Evolutionary conservation across 2,797 vertebrate species (phyloP).

Genomic region (Leuciscus waleckii): DNA sequence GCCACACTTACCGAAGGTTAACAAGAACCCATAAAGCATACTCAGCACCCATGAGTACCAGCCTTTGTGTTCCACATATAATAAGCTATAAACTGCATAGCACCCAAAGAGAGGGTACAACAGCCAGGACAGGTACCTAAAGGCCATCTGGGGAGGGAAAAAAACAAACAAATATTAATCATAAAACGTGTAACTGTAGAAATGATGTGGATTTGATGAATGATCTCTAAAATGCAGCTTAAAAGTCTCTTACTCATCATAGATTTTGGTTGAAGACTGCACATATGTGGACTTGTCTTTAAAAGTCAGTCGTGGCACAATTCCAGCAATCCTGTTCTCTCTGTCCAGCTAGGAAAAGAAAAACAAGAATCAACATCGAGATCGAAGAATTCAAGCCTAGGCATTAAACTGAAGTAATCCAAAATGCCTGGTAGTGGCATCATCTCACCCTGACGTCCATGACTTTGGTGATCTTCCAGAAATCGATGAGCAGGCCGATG

Average conservation of each 20-base stretch:
- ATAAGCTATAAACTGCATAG: constrained; percentile 92
- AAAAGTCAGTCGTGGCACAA: constrained; percentile 86
- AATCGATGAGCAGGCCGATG: constrained; percentile 95
- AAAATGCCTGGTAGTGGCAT: not conserved
- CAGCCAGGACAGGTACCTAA: constrained; percentile 93
- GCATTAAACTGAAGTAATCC: not conserved
- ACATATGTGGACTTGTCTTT: constrained; percentile 95
- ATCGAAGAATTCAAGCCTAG: not conserved
- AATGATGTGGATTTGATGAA: not conserved
- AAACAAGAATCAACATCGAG: not conserved
- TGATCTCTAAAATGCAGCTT: not conserved
- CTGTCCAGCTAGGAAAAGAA: constrained; percentile 84
- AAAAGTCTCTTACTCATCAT: constrained; percentile 88
- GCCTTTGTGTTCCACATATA: constrained; percentile 97
- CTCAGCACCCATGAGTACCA: constrained; percentile 98
- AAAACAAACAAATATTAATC: constrained; percentile 27
- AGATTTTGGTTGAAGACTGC: constrained; percentile 93
- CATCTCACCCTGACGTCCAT: constrained; percentile 91
- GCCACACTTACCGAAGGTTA: constrained; percentile 90
- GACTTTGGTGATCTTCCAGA: constrained; percentile 99
- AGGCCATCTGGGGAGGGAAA: constrained; percentile 86
- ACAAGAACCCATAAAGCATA: constrained; percentile 97
- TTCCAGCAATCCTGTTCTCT: constrained; percentile 86
- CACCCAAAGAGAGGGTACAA: constrained; percentile 94
- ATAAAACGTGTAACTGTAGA: not conserved